Evolutionary conservation across 1,140 invertebrate species (phyloP).

Genomic region (Nebria ingens): DNA sequence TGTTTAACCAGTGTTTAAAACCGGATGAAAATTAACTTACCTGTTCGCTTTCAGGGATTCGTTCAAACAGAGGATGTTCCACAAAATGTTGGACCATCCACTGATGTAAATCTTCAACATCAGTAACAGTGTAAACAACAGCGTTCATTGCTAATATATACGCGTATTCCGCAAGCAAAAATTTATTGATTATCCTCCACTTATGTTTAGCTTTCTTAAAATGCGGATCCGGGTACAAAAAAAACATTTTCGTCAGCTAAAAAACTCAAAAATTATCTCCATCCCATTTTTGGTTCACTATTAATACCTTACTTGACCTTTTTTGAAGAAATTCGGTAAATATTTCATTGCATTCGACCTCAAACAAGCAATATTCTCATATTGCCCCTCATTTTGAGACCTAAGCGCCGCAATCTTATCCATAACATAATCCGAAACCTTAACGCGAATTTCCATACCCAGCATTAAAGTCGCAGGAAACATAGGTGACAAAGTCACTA

Average conservation of each 20-base stretch:
- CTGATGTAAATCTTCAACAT: constrained; percentile 93
- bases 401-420: constrained; percentile 87
- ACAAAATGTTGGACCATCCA: constrained; percentile 94
- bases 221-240: constrained; percentile 99
- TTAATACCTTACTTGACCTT: constrained; percentile 65
- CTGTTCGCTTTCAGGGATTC: constrained; percentile 60
- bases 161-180: constrained; percentile 91
- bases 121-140: constrained; percentile 91
- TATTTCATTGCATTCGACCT: constrained; percentile 98
- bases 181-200: constrained; percentile 96
- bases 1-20: constrained; percentile 14
- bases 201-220: constrained; percentile 99
- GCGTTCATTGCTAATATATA: constrained; percentile 80
- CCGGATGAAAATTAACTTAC: constrained; percentile 39
- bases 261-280: constrained; percentile 21
- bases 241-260: constrained; percentile 96
- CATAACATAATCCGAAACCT: constrained; percentile 97
- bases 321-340: constrained; percentile 92
- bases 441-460: constrained; percentile 96
- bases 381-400: constrained; percentile 60
- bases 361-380: constrained; percentile 91
- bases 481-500: constrained; percentile 82
- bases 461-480: constrained; percentile 86
- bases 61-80: constrained; percentile 83
- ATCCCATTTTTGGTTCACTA: neutral